Evolutionary conservation across 2,888 invertebrate species (phyloP), one percentile per base, ranked within the genome.

Genomic region (Meloe dianella): DNA sequence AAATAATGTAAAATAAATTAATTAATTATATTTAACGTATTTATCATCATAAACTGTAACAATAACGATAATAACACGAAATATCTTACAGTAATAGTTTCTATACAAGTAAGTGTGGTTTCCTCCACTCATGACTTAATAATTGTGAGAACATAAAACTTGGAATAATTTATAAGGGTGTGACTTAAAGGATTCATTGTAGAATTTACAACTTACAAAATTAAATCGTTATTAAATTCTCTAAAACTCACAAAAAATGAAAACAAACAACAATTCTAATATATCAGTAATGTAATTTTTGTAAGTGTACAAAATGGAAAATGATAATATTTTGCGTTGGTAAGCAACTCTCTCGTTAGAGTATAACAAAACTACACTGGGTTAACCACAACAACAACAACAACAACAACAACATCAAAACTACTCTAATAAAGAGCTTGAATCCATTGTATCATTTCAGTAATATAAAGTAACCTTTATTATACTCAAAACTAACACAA

Each of bases 381-480:
- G 47, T 47, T 22, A 47, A 20, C 47, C 47, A 47, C 47, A 47
- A 47, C 20, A 47, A 47, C 47, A 47, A 47, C 20, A 47, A 20
- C 47, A 47, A 47, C 47, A 47, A 47, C 20, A 47, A 47, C 47
- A 47, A 47, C 20, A 47, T 47, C 47, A 47, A 47, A 47, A 47
- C 20, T 47, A 47, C 41, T 47, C 10, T 22, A 47, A 1, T 47
- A 47, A 20, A 47, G 47, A 47, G 47, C 47, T 22, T 47, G 22
- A 20, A 47, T 20, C 47, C 10, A 47, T 22, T 47, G 47, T 47
- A 47, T 20, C 47, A 47, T 47, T 47, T 47, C 47, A 20, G 10
- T 47, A 10, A 3, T 20, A 47, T 22, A 47, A 47, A 20, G 47
- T 47, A 47, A 47, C 20, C 47, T 47, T 47, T 47, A 47, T 47